These are phyloP conservation scores for Girardia tigrina DNA, from an alignment of 2,888 invertebrate species.

Conservation along the genomic window DNA sequence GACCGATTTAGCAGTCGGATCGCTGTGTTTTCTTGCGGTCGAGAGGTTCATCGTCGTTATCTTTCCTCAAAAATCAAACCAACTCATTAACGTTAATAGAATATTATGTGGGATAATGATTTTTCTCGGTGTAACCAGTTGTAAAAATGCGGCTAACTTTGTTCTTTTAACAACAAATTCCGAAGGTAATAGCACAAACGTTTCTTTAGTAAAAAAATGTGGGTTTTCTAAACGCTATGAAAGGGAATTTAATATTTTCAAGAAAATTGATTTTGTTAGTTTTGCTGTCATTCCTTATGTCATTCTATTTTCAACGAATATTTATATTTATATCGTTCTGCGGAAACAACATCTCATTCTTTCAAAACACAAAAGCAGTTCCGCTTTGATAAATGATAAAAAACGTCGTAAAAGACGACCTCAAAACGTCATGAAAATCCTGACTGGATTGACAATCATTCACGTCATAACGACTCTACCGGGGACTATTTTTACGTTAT, in stretches of 20 bases:
- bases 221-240: background rate
- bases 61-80: slow-evolving; percentile 35
- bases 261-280: slow-evolving; percentile 36
- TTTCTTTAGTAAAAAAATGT: background rate
- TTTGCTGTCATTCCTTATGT: slow-evolving; percentile 35
- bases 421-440: slow-evolving; percentile 37
- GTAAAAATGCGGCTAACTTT: slow-evolving; percentile 27
- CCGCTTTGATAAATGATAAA: background rate
- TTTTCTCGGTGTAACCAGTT: slow-evolving; percentile 14
- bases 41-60: slow-evolving; percentile 37
- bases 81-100: slow-evolving; percentile 21
- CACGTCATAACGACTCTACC: slow-evolving; percentile 36
- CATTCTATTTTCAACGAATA: slow-evolving; percentile 37
- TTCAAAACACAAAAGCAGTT: slow-evolving; percentile 17
- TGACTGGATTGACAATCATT: slow-evolving; percentile 35
- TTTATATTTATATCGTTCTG: slow-evolving; percentile 36
- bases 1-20: slow-evolving; percentile 35
- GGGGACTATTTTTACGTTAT: slow-evolving; percentile 20
- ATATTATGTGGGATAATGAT: slow-evolving; percentile 27
- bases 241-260: slow-evolving; percentile 7
- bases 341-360: slow-evolving; percentile 31
- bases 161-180: background rate
- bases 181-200: background rate
- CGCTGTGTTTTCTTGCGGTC: slow-evolving; percentile 35
- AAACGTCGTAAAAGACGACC: slow-evolving; percentile 34